These are phyloP conservation scores for Conger conger DNA, from an alignment of 2,113 vertebrate species.

Conservation along the genomic window DNA sequence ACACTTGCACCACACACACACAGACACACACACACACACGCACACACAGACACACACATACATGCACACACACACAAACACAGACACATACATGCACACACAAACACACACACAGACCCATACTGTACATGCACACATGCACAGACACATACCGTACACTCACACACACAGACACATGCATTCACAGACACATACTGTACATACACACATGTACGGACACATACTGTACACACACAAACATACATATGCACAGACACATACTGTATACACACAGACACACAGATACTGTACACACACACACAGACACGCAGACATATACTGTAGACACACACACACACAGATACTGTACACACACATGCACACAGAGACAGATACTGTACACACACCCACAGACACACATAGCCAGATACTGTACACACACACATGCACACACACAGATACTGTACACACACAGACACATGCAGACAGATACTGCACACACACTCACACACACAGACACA, in stretches of 20 bases:
- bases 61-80: background rate
- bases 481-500: background rate
- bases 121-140: background rate
- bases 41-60: conserved; percentile 4
- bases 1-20: background rate
- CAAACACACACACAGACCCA: background rate
- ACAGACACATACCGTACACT: background rate
- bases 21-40: background rate
- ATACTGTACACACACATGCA: background rate
- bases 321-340: background rate
- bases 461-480: too few relatives aligned
- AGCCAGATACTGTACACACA: too few relatives aligned
- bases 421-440: background rate
- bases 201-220: background rate
- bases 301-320: background rate
- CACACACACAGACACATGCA: background rate
- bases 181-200: background rate
- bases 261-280: background rate
- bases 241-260: background rate
- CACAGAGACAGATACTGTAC: background rate
- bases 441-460: too few relatives aligned
- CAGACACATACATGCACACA: conserved; percentile 14
- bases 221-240: background rate
- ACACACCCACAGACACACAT: too few relatives aligned
- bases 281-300: background rate